Conservation (phyloP, 2,888 invertebrate species). For the Ligdia adustata region DNA sequence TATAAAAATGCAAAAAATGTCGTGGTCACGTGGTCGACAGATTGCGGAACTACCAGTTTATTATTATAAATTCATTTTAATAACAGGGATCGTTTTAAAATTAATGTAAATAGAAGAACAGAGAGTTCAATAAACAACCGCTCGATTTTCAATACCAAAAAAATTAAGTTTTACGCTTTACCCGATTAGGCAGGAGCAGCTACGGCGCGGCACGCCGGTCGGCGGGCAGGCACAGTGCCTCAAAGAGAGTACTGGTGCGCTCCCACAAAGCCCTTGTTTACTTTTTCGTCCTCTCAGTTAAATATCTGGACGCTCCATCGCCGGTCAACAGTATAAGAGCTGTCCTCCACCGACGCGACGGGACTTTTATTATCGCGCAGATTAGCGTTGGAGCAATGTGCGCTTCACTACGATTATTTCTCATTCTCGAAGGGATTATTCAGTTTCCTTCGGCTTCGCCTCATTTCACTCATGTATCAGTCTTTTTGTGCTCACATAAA, state of each 20-base stretch:
- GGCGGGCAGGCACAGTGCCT: slow-evolving; percentile 43
- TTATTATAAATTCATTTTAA: no score
- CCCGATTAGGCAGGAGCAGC: slow-evolving; percentile 50
- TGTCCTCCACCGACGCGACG: slow-evolving; percentile 47
- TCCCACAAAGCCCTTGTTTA: slow-evolving; percentile 61
- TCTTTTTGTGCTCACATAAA: no score
- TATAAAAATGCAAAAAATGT: no score
- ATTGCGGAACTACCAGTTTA: no score
- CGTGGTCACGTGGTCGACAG: no score
- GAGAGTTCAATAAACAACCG: slow-evolving; percentile 27
- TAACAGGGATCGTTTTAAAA: slow-evolving; percentile 26
- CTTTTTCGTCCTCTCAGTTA: slow-evolving; percentile 61
- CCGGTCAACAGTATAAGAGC: slow-evolving; percentile 63
- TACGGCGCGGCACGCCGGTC: slow-evolving; percentile 34
- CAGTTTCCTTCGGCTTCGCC: slow-evolving; percentile 45
- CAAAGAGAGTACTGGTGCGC: slow-evolving; percentile 41
- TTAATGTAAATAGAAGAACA: slow-evolving; percentile 20
- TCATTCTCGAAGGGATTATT: slow-evolving; percentile 62
- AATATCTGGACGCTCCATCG: slow-evolving; percentile 66
- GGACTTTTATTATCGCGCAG: slow-evolving; percentile 65
- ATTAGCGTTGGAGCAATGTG: slow-evolving; percentile 57
- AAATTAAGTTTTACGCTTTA: slow-evolving; percentile 55
- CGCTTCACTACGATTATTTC: slow-evolving; percentile 52
- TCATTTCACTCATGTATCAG: slow-evolving; percentile 38
- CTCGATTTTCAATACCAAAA: slow-evolving; percentile 46